Percentiles rank a stretch among this genome's conserved stretches.
Conservation (phyloP, 2,797 vertebrate genomes). For the Paramormyrops hopkinsi region DNA sequence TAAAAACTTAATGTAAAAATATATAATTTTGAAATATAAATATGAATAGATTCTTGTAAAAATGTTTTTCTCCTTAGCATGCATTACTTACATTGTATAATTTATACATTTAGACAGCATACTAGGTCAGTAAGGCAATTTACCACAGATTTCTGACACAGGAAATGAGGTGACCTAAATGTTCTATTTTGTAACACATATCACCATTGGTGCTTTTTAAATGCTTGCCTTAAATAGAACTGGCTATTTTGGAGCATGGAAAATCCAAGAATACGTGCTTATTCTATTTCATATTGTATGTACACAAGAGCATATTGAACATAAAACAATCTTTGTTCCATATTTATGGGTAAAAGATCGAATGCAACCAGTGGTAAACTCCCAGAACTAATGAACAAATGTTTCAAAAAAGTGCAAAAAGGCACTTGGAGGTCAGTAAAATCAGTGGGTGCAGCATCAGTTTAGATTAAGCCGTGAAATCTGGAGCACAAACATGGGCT, state of each 20-base stretch:
- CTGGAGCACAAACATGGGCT: background rate
- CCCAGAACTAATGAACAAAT: background rate
- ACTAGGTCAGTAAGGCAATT: constrained; percentile 4
- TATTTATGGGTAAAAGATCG: background rate
- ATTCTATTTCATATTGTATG: background rate
- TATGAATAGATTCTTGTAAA: background rate
- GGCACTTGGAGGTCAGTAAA: background rate
- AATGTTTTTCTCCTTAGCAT: background rate
- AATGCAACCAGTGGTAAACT: background rate
- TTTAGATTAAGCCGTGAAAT: background rate
- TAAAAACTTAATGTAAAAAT: background rate
- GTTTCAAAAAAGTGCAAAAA: background rate
- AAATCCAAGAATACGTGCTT: background rate
- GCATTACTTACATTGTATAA: background rate
- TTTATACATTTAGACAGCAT: background rate
- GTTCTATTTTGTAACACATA: background rate
- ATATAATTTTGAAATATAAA: background rate
- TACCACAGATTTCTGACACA: background rate
- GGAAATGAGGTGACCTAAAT: constrained; percentile 4
- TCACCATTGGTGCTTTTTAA: constrained; percentile 3
- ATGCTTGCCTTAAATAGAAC: background rate
- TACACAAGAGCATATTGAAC: background rate
- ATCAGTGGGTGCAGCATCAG: background rate
- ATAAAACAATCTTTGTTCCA: background rate
- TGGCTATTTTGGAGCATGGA: background rate